Evolutionary conservation across 2,113 vertebrate genomes (phyloP), one percentile per base, ranked within the genome.

Genomic region (Argyrosomus japonicus): DNA sequence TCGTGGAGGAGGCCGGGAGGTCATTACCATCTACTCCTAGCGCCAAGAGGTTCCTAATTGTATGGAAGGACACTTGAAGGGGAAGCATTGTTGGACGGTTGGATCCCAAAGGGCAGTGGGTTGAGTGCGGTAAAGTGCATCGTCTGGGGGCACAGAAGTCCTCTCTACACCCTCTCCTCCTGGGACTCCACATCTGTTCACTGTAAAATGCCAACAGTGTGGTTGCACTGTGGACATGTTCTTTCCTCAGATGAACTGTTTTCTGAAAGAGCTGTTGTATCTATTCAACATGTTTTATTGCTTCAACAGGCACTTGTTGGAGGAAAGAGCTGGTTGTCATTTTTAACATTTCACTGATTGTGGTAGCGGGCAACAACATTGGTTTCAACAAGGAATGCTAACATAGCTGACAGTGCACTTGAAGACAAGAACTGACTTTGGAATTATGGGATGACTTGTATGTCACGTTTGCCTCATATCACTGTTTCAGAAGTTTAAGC

Each of bases 1-100:
- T 50, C 95, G 98, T 54, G 98, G 98, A 76, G 96, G 98, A 1
- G 97, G 98, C 60, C 95, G 97, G 48, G 98, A 99, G 93, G 98
- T 99, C 88, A 97, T 99, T 88, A 99, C 98, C 67, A 99, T 99
- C 93, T 98, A 99, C 87, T 99, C 98, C 21, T 99, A 95, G 91
- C 53, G 23, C 70, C n/a, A 19, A 25, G 19, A n/a, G 1, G 40
- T 62, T 53, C n/a, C 21, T 6, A 0, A 15, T 10, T 25, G 12
- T 2, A 68, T 40, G 13, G 27, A 58, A 14, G 5, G 23, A 15
- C 45, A 8, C 53, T 43, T 15, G 43, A 56, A 64, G 23, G 36
- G 36, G 13, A 57, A 43, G 36, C 47, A 13, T 53, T 63, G 15
- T 27, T 70, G 58, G 32, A 74, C 50, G 48, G 21, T 4, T 61